These are phyloP conservation scores for Drosophila albomicans DNA, from an alignment of 1,140 invertebrate genomes.

Conservation along the genomic window DNA sequence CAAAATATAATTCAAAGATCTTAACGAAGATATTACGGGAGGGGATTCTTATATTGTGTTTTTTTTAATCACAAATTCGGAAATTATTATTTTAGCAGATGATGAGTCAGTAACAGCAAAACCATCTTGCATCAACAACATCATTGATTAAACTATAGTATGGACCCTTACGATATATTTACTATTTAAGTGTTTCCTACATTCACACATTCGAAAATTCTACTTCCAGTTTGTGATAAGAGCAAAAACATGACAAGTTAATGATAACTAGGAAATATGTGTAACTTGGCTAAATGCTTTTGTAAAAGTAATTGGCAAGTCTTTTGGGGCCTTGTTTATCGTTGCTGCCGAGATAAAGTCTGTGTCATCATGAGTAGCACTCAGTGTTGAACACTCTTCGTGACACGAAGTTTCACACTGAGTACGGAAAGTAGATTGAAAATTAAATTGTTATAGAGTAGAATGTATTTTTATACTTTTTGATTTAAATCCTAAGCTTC, in stretches of 20 bases:
- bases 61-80: too few species aligned
- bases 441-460: background rate
- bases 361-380: background rate
- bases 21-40: too few species aligned
- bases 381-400: background rate
- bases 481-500: too few species aligned
- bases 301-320: conserved; percentile 21
- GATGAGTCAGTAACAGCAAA: too few species aligned
- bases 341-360: background rate
- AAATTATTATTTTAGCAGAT: too few species aligned
- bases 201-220: background rate
- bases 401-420: background rate
- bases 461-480: too few species aligned
- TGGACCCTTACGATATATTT: too few species aligned
- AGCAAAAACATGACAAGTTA: background rate
- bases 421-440: background rate
- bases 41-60: too few species aligned
- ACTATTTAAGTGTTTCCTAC: background rate
- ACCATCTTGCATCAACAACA: too few species aligned
- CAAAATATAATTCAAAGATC: too few species aligned
- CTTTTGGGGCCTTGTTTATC: conserved; percentile 6
- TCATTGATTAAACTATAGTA: too few species aligned
- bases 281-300: conserved; percentile 20
- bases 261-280: conserved; percentile 13
- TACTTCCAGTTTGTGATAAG: background rate